phyloP scores from a whole-genome alignment of 2,113 vertebrate species.

The Sylvicapra grimmia region DNA sequence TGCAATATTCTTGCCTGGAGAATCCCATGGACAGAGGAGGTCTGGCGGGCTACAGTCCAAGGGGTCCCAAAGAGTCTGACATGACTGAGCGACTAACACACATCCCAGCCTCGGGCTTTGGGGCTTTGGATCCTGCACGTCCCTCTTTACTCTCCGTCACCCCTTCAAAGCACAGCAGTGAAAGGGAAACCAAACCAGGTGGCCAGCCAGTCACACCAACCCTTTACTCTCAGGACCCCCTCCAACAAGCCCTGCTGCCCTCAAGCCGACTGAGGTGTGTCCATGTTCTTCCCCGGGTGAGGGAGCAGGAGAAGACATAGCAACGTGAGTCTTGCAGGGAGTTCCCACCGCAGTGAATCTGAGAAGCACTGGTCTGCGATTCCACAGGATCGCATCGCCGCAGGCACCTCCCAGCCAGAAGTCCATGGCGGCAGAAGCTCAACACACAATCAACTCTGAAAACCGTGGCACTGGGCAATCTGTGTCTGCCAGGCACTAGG shows the following conservation, averaged over 20 bases:
- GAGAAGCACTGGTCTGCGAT: no score
- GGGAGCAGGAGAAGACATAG: no score
- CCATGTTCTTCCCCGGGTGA: accelerated
- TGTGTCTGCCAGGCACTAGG: neutral
- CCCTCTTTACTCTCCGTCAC: accelerated
- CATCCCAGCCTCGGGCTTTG: neutral
- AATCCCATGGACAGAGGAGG: neutral
- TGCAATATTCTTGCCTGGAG: neutral
- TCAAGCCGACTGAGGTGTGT: accelerated
- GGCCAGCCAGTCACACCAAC: neutral
- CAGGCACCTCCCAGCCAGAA: neutral
- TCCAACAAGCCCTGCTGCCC: neutral
- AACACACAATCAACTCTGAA: accelerated
- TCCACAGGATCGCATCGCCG: accelerated
- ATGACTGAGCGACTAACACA: neutral
- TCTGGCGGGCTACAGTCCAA: no score
- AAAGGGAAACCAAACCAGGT: neutral
- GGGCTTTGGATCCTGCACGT: accelerated
- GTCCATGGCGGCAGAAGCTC: neutral
- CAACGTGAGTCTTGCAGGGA: neutral
- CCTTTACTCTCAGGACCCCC: neutral
- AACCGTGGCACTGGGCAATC: neutral
- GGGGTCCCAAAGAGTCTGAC: no score
- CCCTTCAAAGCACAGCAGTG: neutral
- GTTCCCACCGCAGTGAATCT: accelerated